Base-by-base conservation (phyloP, 2,113 vertebrate species). In the Thamnophis sirtalis region DNA sequence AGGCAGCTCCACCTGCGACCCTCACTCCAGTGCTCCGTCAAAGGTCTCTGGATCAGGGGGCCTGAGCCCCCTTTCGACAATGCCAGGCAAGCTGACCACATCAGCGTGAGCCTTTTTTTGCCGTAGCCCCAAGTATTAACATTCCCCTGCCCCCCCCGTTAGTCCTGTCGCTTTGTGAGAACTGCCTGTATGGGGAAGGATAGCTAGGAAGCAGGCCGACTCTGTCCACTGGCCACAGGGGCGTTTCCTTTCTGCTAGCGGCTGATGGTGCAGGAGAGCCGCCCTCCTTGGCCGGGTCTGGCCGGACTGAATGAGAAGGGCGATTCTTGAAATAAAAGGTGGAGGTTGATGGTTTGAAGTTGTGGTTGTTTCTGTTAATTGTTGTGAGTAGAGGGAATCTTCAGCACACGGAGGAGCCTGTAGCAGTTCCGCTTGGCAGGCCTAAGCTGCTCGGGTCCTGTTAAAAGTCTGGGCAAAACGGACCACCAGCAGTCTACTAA, bases 301-400 rank as follows among this genome's bases (percentile, higher is more conserved):
- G 38, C 51, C 9, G 19, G 24, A 49, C 24, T 6, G n/a, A 22
- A 28, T 15, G n/a, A 53, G 13, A 51, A 38, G 48, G 10, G 4
- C 43, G 19, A 26, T 85, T 49, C 49, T 50, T 60, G 58, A 88
- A 92, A 92, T 92, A 92, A 92, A 92, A 92, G 54, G n/a, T 85
- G 86, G 86, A 88, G 19, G 86, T 11, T 80, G 48, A 89, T 60
- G 43, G 73, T 89, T 60, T 9, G 43, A 51, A 15, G 15, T n/a
- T 10, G 17, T 38, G 51, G 1, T 73, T 6, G 10, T n/a, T 85
- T 48, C n/a, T 80, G 33, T 80, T 43, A 80, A 80, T 38, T 7
- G 13, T 38, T 33, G 17, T 80, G 73, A 80, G 33, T 15, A 21
- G 73, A 80, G 73, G 2, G 17, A 43, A 33, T 38, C 68, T 17